Evolutionary conservation across 2,888 invertebrate species (phyloP).

Genomic region (Philereme vetulata): DNA sequence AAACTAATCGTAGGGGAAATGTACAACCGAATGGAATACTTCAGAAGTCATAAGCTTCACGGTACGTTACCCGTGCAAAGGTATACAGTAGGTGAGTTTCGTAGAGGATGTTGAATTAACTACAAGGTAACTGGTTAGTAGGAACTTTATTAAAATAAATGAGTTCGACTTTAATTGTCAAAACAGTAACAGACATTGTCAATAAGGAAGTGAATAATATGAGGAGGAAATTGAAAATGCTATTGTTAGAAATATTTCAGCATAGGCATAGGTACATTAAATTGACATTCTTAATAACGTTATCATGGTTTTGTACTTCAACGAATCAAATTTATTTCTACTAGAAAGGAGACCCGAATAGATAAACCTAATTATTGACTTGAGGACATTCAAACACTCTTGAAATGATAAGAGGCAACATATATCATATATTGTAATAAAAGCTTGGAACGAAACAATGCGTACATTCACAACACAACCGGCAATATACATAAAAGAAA

Average conservation of each 20-base stretch:
- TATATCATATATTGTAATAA: not conserved
- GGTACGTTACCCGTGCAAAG: no score
- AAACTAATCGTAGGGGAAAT: not conserved
- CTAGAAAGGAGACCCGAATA: conserved; percentile 17
- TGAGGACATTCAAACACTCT: not conserved
- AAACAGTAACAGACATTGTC: not conserved
- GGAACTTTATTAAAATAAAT: not conserved
- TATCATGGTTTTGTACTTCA: not conserved
- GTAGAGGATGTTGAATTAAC: no score
- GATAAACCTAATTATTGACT: conserved; percentile 21
- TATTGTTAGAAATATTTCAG: not conserved
- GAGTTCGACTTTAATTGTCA: not conserved
- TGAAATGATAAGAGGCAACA: not conserved
- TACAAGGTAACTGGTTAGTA: not conserved
- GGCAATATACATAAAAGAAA: conserved; percentile 64
- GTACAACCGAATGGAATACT: not conserved
- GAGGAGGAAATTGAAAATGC: not conserved
- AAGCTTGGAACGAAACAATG: conserved; percentile 39
- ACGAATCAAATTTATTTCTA: conserved; percentile 1
- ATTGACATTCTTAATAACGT: not conserved
- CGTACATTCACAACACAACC: conserved; percentile 76
- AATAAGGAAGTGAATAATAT: no score
- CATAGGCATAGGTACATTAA: no score
- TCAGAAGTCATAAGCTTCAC: not conserved
- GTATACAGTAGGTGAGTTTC: no score